Conservation (phyloP, 2,797 vertebrate species). For the Nyctalus aviator region DNA sequence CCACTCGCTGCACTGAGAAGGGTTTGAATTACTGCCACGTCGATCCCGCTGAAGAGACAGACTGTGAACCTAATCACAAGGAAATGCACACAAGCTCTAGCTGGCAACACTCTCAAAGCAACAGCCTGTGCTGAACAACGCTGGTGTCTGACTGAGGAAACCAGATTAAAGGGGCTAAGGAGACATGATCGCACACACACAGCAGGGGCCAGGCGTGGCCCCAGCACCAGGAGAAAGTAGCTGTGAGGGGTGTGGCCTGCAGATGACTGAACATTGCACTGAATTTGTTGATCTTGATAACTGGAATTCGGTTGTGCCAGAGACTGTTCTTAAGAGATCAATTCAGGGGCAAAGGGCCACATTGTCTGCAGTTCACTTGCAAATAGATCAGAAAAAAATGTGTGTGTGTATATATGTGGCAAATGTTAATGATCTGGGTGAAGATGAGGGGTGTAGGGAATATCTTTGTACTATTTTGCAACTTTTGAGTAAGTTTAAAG, state of each 20-base stretch:
- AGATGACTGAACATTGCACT: neutral
- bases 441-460: neutral
- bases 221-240: neutral
- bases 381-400: neutral
- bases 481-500: neutral
- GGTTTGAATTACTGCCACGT: too few relatives aligned
- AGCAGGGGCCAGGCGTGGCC: too few relatives aligned
- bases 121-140: neutral
- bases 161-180: neutral
- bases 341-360: neutral
- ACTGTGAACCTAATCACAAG: neutral
- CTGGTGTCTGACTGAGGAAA: neutral
- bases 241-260: too few relatives aligned
- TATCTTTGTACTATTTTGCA: neutral
- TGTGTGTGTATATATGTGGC: rapidly evolving
- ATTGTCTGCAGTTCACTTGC: neutral
- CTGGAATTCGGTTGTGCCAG: neutral
- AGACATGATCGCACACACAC: neutral
- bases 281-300: neutral
- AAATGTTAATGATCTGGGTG: neutral
- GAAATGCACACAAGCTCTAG: neutral
- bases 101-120: neutral
- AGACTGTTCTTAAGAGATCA: neutral
- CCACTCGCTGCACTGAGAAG: too few relatives aligned
- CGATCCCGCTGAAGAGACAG: neutral